A percentile compares a stretch with the other conserved stretches of the same genome.
Conservation (phyloP, 2,888 invertebrate species). For the Masnerella sp. region DNA sequence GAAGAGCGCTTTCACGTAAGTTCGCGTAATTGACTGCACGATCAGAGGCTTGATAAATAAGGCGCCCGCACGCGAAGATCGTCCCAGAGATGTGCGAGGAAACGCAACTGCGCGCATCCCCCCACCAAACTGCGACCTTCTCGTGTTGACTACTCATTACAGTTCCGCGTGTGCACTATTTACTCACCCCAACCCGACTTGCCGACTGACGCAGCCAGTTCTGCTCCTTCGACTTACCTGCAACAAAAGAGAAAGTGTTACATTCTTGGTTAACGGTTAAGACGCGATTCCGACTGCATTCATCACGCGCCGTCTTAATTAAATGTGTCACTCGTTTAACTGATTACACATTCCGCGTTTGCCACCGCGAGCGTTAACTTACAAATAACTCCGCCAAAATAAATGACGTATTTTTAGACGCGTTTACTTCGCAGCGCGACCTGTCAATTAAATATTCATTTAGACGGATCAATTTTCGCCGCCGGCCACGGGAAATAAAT, state of each 20-base stretch:
- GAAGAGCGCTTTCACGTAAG: constrained; percentile 52
- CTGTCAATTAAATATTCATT: constrained; percentile 18
- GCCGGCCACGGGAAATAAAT: neutral
- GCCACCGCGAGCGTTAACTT: constrained; percentile 3
- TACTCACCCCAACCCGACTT: constrained; percentile 71
- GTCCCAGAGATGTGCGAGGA: constrained; percentile 49
- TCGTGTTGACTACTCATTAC: constrained; percentile 73
- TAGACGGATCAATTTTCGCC: neutral
- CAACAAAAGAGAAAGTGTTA: constrained; percentile 68
- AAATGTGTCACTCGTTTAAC: constrained; percentile 46
- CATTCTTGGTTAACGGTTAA: constrained; percentile 39
- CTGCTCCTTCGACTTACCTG: constrained; percentile 70
- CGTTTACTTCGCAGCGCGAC: neutral
- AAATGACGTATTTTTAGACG: constrained; percentile 6
- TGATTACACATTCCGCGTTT: constrained; percentile 36
- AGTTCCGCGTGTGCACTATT: constrained; percentile 70
- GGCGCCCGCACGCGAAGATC: constrained; percentile 59
- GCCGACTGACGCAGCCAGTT: constrained; percentile 43
- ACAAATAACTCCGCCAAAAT: constrained; percentile 20
- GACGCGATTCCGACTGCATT: constrained; percentile 44
- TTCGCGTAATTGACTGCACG: constrained; percentile 56
- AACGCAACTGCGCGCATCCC: constrained; percentile 49
- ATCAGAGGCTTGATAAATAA: constrained; percentile 57
- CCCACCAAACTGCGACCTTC: constrained; percentile 54
- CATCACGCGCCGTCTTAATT: constrained; percentile 52